Evolutionary conservation across 2,113 vertebrate species (phyloP).

Genomic region (Buteo buteo): DNA sequence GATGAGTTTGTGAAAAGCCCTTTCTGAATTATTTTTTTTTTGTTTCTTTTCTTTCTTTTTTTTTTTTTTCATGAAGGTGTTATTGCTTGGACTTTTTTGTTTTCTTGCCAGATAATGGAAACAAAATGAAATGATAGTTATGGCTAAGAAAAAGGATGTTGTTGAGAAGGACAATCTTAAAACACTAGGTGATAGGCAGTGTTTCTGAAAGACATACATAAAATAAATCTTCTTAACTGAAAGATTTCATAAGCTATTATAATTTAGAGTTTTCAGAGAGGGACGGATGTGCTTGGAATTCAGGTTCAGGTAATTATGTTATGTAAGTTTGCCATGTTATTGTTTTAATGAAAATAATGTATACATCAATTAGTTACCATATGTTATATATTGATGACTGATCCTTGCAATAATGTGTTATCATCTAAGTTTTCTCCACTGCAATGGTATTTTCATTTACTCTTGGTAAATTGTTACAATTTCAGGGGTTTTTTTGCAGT

Average conservation of each 20-base stretch:
- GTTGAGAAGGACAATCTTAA: not conserved
- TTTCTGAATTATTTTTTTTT: not conserved
- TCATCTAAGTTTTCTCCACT: conserved; percentile 12
- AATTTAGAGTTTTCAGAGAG: not conserved
- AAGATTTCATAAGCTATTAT: not conserved
- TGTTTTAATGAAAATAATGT: not conserved
- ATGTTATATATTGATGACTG: conserved; percentile 10
- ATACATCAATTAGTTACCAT: not conserved
- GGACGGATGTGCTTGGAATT: not conserved
- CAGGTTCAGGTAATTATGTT: not conserved
- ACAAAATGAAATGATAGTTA: not conserved
- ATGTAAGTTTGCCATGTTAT: not conserved
- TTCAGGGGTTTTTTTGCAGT: not conserved
- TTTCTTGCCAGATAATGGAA: not conserved
- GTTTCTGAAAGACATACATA: not conserved
- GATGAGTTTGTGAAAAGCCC: not conserved
- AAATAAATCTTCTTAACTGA: not conserved
- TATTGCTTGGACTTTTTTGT: not conserved
- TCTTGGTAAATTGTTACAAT: conserved; percentile 40
- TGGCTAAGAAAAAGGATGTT: not conserved
- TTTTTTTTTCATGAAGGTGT: not conserved
- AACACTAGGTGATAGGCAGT: not conserved
- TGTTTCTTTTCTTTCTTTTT: too few species aligned
- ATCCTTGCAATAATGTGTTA: conserved; percentile 38
- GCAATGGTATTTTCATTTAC: conserved; percentile 50